phyloP scores from a whole-genome alignment of 2,113 vertebrate genomes.

The Gambusia holbrooki region DNA sequence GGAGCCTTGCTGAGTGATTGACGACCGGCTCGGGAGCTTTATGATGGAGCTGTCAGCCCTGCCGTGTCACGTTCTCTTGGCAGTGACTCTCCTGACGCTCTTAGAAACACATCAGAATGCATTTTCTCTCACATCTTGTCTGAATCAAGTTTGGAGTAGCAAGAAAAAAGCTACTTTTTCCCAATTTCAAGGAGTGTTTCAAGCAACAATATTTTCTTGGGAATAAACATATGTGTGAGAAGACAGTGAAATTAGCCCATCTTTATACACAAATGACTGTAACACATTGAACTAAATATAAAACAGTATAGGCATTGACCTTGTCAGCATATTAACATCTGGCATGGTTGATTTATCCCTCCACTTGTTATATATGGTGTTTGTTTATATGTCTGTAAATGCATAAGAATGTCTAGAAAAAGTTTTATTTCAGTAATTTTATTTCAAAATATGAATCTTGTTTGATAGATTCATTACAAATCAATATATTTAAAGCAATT shows the following conservation, averaged over 20 bases:
- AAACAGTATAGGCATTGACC: not conserved
- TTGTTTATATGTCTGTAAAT: not conserved
- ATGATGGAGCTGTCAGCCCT: conserved; percentile 74
- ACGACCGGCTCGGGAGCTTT: conserved; percentile 68
- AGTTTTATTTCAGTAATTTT: not conserved
- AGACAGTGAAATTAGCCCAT: not conserved
- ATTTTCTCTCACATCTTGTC: conserved; percentile 51
- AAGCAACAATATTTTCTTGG: not conserved
- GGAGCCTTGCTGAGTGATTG: conserved; percentile 72
- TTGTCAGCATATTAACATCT: not conserved
- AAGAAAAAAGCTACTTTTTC: conserved; percentile 6
- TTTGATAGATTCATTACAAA: too few relatives aligned
- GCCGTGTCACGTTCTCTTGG: conserved; percentile 63
- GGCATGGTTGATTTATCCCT: not conserved
- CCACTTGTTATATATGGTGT: not conserved
- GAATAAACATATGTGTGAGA: not conserved
- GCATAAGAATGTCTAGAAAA: not conserved
- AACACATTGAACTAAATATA: not conserved
- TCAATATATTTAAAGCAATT: too few relatives aligned
- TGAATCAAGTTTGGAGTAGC: conserved; percentile 53
- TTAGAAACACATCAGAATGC: conserved; percentile 60
- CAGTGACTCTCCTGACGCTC: conserved; percentile 63
- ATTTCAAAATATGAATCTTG: not conserved
- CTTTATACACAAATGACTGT: not conserved
- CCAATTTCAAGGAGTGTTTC: conserved; percentile 13